These are phyloP conservation scores for Sebastolobus alascanus DNA, from an alignment of 2,797 vertebrate genomes.

Conservation along the genomic window DNA sequence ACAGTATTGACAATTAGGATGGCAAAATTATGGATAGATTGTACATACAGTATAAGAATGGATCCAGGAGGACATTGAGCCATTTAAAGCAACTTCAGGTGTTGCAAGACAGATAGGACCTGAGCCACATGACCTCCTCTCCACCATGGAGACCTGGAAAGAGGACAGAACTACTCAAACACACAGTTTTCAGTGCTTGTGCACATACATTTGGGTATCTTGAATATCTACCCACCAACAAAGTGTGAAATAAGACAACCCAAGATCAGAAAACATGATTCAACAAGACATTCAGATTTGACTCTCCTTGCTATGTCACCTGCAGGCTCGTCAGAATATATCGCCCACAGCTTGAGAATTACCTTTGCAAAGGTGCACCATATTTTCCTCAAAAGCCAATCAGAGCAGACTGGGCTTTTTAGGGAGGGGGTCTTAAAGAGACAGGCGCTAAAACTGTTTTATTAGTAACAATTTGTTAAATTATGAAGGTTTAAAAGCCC, in stretches of 20 bases:
- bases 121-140: not conserved
- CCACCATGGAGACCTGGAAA: not conserved
- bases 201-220: too few relatives aligned
- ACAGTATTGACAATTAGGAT: not conserved
- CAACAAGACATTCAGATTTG: too few relatives aligned
- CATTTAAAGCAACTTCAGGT: too few relatives aligned
- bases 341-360: too few relatives aligned
- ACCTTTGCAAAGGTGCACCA: rapidly evolving
- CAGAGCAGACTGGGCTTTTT: too few relatives aligned
- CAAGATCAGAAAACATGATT: too few relatives aligned
- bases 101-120: not conserved
- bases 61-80: not conserved
- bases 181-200: not conserved
- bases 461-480: not conserved
- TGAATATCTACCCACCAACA: too few relatives aligned
- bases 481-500: not conserved
- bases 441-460: not conserved
- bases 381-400: too few relatives aligned
- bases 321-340: too few relatives aligned
- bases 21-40: not conserved
- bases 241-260: too few relatives aligned
- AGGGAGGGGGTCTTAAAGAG: too few relatives aligned
- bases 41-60: not conserved
- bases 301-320: too few relatives aligned
- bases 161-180: not conserved